Base-by-base conservation (phyloP, 2,797 vertebrate species). In the Adrianichthys oophorus region DNA sequence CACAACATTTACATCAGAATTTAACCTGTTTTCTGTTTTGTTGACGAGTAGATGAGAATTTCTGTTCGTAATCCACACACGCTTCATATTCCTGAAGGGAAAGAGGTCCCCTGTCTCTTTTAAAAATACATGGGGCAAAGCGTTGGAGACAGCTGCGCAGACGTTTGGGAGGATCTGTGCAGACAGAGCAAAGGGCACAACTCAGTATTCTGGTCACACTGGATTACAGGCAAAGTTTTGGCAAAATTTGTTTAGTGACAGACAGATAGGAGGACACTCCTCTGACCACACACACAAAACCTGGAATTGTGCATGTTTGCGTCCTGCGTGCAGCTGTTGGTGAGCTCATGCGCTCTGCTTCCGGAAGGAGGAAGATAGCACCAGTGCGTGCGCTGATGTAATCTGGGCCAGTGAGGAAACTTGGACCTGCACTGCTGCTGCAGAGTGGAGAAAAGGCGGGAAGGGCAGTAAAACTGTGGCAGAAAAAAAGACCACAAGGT, bases 301-400 rank as follows among this genome's bases (percentile, higher is more conserved):
- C 32, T 10, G 12, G 32, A 10, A 13, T 37, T 37, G 32, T 37
- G 32, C 10, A 12, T 37, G 32, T 13, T 37, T 13, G 32, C 10
- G 32, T 37, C 32, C 10, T 12, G 32, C 32, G 87, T 84, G 83
- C 90, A 92, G 91, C 89, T 92, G 91, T 80, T 78, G 83, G 78
- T 92, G 90, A 93, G 81, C 87, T 91, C 86, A 91, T 91, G 70
- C 88, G 80, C 71, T 89, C 82, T 89, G 89, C 65, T 83, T 89
- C 75, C 80, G 84, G 60, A 1, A 26, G 15, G 66, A 18, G 43
- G 55, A 61, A 52, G 74, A 47, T 70, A 52, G 66, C 45, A 72
- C 62, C 74, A 70, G 71, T 89, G 79, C 82, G 82, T 88, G 87
- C 83, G 88, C 74, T 91, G 88, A 90, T 89, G 90, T 87, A 87